Percentiles rank a stretch among this genome's conserved stretches.
phyloP scores from a whole-genome alignment of 2,888 invertebrate species.

The Lobophora halterata region DNA sequence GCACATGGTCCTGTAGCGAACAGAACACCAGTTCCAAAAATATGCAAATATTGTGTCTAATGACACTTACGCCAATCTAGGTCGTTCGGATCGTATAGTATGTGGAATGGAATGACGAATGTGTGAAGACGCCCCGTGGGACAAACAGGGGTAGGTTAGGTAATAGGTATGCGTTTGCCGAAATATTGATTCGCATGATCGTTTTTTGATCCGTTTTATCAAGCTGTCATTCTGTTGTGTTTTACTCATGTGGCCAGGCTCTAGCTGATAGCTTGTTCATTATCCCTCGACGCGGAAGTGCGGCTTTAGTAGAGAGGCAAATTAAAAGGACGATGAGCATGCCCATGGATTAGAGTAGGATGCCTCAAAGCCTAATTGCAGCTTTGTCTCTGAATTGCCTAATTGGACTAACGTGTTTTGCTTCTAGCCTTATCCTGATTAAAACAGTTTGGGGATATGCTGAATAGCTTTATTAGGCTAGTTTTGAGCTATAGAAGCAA shows the following conservation, averaged over 20 bases:
- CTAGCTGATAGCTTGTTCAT: conserved; percentile 38
- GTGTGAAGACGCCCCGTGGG: no score
- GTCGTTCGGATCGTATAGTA: no score
- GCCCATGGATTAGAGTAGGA: conserved; percentile 34
- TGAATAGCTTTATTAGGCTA: conserved; percentile 14
- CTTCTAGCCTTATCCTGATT: conserved; percentile 34
- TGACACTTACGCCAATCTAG: no score
- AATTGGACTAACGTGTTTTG: conserved; percentile 39
- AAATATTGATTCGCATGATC: no score
- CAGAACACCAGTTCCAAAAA: no score
- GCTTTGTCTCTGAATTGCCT: conserved; percentile 43
- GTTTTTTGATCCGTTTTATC: no score
- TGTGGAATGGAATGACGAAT: no score
- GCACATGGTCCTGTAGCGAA: background rate
- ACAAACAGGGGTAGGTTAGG: no score
- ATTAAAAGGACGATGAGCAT: conserved; percentile 37
- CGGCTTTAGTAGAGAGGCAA: conserved; percentile 32
- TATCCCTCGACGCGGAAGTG: conserved; percentile 36
- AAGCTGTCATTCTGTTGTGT: no score
- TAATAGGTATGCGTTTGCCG: no score
- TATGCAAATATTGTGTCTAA: no score
- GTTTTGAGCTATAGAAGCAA: conserved; percentile 3
- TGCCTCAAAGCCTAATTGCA: conserved; percentile 40
- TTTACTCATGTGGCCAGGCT: conserved; percentile 10
- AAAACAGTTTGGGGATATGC: no score